phyloP scores from a whole-genome alignment of 2,888 invertebrate species.

The Dicranocentrus wangi region DNA sequence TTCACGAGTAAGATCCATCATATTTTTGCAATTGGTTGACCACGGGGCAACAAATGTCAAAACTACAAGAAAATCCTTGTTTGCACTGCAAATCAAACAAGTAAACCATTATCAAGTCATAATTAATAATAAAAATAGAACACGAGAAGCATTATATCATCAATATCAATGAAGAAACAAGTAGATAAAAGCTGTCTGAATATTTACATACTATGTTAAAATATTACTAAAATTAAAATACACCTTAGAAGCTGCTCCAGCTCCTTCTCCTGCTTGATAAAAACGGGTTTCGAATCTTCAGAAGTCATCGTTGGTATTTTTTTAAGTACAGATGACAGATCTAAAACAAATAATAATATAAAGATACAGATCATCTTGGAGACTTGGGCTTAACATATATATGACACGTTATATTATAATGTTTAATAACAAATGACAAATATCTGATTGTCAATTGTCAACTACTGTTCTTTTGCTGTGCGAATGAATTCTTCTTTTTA shows the following conservation, averaged over 20 bases:
- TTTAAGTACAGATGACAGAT: too few species aligned
- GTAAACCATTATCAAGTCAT: neutral
- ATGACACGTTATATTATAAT: too few species aligned
- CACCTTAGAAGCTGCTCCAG: neutral
- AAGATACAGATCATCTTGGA: too few species aligned
- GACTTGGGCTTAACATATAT: too few species aligned
- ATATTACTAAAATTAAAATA: neutral
- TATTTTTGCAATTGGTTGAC: slow-evolving; percentile 44
- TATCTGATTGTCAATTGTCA: too few species aligned
- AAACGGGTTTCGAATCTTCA: neutral
- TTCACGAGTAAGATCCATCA: slow-evolving; percentile 50
- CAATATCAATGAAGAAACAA: too few species aligned
- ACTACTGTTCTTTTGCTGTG: too few species aligned
- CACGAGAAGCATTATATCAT: too few species aligned
- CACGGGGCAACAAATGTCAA: slow-evolving; percentile 52
- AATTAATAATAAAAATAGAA: neutral
- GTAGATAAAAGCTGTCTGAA: too few species aligned
- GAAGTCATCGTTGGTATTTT: slow-evolving; percentile 4
- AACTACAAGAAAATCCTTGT: slow-evolving; percentile 20
- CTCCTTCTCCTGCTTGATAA: slow-evolving; percentile 14
- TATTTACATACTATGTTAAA: neutral
- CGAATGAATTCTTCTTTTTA: too few species aligned
- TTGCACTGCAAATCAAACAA: neutral
- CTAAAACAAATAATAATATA: too few species aligned
- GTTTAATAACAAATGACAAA: too few species aligned